phyloP scores from a whole-genome alignment of 1,140 invertebrate species.

The Maniola jurtina region DNA sequence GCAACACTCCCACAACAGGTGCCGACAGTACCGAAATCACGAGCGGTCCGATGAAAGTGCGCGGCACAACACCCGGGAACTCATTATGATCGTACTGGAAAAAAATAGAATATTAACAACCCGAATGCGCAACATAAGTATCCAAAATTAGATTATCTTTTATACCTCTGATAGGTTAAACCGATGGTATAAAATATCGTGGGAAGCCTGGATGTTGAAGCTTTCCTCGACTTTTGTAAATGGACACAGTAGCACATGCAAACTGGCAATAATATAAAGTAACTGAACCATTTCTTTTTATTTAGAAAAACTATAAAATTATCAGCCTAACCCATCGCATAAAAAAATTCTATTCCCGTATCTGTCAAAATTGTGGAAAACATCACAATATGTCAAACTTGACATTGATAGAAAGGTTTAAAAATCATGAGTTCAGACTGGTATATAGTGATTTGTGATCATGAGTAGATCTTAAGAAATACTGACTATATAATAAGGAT shows the following conservation, averaged over 20 bases:
- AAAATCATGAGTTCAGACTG: neutral
- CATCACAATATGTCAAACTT: neutral
- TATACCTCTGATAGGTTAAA: slow-evolving; percentile 90
- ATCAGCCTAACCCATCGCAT: slow-evolving; percentile 54
- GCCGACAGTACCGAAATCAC: slow-evolving; percentile 88
- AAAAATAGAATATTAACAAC: slow-evolving; percentile 54
- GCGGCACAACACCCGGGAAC: slow-evolving; percentile 98
- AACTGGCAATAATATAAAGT: slow-evolving; percentile 81
- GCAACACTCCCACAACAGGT: slow-evolving; percentile 85
- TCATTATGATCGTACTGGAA: slow-evolving; percentile 98
- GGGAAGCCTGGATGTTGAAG: slow-evolving; percentile 98
- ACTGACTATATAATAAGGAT: too few species aligned
- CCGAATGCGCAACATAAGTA: slow-evolving; percentile 43
- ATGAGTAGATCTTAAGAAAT: too few species aligned
- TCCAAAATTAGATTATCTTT: slow-evolving; percentile 71
- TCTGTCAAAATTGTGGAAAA: slow-evolving; percentile 8
- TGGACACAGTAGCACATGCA: slow-evolving; percentile 93
- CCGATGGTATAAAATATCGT: slow-evolving; percentile 96
- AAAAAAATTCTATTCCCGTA: slow-evolving; percentile 23
- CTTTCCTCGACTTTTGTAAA: slow-evolving; percentile 99
- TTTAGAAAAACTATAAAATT: slow-evolving; percentile 32
- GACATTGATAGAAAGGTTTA: too few species aligned
- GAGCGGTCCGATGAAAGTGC: slow-evolving; percentile 97
- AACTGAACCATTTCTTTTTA: slow-evolving; percentile 67
- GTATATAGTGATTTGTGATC: neutral